These are phyloP conservation scores for Eristalis tenax DNA, from an alignment of 2,888 invertebrate species.

Conservation along the genomic window DNA sequence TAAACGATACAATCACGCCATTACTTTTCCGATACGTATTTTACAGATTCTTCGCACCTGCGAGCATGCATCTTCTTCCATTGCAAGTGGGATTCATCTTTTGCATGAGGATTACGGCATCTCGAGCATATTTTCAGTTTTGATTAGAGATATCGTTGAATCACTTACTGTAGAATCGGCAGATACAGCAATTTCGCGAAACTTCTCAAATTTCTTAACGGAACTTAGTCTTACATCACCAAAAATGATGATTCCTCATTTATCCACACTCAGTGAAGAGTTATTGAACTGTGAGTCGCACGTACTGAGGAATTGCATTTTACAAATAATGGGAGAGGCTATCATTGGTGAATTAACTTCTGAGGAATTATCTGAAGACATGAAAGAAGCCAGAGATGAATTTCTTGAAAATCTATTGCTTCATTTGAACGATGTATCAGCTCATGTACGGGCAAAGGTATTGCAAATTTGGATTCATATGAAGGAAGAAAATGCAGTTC, in stretches of 20 bases:
- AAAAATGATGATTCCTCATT: slow-evolving; percentile 79
- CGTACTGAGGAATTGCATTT: slow-evolving; percentile 89
- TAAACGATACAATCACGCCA: slow-evolving; percentile 91
- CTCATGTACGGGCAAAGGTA: slow-evolving; percentile 92
- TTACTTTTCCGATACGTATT: slow-evolving; percentile 88
- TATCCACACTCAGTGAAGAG: slow-evolving; percentile 79
- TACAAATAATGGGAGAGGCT: slow-evolving; percentile 92
- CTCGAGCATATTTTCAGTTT: slow-evolving; percentile 78
- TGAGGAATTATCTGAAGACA: slow-evolving; percentile 86
- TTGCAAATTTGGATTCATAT: slow-evolving; percentile 91
- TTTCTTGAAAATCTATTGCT: slow-evolving; percentile 90
- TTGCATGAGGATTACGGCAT: slow-evolving; percentile 80
- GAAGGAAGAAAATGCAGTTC: slow-evolving; percentile 90
- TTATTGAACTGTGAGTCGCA: slow-evolving; percentile 83
- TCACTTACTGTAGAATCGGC: slow-evolving; percentile 77
- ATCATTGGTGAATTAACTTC: slow-evolving; percentile 87
- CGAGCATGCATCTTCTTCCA: slow-evolving; percentile 77
- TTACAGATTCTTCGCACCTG: slow-evolving; percentile 82
- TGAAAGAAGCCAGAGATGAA: slow-evolving; percentile 87
- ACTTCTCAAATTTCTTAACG: slow-evolving; percentile 80
- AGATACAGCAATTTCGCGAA: slow-evolving; percentile 77
- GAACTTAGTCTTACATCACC: slow-evolving; percentile 79
- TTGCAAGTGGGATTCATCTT: slow-evolving; percentile 79
- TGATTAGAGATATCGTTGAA: slow-evolving; percentile 80
- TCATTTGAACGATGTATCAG: slow-evolving; percentile 92